phyloP scores from a whole-genome alignment of 2,113 vertebrate species.

The Butastur rufipennis region DNA sequence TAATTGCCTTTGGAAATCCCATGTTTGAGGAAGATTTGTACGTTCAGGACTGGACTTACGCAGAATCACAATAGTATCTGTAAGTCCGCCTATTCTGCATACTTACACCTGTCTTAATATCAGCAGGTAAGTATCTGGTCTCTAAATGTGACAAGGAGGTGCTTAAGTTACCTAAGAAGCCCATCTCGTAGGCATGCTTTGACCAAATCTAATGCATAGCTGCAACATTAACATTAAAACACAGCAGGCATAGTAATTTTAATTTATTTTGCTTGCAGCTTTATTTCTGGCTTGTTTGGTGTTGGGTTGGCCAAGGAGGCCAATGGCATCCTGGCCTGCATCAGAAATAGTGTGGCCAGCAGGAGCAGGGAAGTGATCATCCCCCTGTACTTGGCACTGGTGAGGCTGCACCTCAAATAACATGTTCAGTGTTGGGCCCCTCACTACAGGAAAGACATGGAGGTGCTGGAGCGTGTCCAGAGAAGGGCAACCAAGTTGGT shows the following conservation, averaged over 20 bases:
- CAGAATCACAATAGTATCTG: not conserved
- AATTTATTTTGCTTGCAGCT: not conserved
- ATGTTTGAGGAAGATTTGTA: not conserved
- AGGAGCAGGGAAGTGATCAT: rapidly evolving
- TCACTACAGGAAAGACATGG: not conserved
- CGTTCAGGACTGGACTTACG: not conserved
- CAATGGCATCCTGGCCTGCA: not conserved
- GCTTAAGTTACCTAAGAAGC: not conserved
- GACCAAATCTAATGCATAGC: not conserved
- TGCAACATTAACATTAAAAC: not conserved
- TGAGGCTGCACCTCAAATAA: rapidly evolving
- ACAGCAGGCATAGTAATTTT: not conserved
- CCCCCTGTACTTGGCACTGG: rapidly evolving
- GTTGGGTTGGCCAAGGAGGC: not conserved
- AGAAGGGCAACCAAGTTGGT: not conserved
- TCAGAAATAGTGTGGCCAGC: not conserved
- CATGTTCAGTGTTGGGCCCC: not conserved
- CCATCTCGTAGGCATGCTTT: not conserved
- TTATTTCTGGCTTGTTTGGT: not conserved
- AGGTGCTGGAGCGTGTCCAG: not conserved
- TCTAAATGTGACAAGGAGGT: not conserved
- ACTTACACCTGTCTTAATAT: not conserved
- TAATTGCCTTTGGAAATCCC: not conserved
- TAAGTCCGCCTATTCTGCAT: not conserved
- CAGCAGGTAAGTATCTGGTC: not conserved